Evolutionary conservation across 2,888 invertebrate species (phyloP).

Genomic region (Agriopis leucophaearia): DNA sequence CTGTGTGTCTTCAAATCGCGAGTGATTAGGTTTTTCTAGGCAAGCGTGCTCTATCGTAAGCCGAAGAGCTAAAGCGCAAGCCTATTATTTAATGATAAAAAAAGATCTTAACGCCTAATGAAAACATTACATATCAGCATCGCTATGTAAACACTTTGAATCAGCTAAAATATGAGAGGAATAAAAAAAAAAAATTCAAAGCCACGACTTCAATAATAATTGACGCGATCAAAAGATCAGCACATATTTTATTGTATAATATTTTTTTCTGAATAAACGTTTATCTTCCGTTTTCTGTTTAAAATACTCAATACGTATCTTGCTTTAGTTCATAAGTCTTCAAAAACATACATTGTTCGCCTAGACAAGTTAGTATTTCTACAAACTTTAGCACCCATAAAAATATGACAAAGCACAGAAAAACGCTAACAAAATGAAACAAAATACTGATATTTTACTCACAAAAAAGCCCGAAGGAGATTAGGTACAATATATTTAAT

Average conservation of each 20-base stretch:
- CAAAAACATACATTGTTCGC: no score
- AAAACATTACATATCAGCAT: neutral
- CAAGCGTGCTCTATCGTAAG: no score
- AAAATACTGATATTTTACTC: slow-evolving; percentile 20
- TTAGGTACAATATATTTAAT: neutral
- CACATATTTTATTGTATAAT: no score
- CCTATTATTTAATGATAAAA: no score
- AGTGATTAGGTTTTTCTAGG: no score
- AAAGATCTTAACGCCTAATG: neutral
- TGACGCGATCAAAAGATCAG: neutral
- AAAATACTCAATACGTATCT: no score
- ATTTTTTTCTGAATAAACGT: no score
- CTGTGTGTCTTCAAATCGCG: neutral
- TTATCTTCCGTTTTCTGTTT: no score
- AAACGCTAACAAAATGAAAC: slow-evolving; percentile 6
- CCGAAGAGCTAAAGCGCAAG: neutral
- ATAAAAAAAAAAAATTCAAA: neutral
- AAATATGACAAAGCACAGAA: neutral
- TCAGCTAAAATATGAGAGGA: neutral
- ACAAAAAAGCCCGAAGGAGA: slow-evolving; percentile 11
- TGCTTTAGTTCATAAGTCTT: no score
- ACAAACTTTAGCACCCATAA: neutral
- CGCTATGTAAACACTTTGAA: neutral
- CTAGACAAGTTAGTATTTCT: neutral
- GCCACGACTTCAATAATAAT: no score